Conservation (phyloP, 2,113 vertebrate genomes). For the Canis aureus region DNA sequence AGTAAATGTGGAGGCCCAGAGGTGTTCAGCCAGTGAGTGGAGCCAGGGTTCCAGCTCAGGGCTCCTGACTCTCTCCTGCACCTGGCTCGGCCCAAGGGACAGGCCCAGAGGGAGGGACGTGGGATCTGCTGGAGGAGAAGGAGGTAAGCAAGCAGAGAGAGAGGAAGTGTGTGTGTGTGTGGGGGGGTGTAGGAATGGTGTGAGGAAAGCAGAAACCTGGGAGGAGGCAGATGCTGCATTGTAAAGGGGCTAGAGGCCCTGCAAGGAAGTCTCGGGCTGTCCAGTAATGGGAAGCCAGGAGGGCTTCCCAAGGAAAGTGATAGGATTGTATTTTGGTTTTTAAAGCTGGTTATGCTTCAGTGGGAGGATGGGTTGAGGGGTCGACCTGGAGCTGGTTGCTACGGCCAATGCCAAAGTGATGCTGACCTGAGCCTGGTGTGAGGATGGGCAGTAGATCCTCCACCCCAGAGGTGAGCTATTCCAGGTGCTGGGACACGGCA, state of each 20-base stretch:
- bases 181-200: too few relatives aligned
- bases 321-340: neutral
- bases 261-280: neutral
- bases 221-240: neutral
- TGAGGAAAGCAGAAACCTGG: neutral
- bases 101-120: accelerated
- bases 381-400: neutral
- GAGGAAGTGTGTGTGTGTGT: neutral
- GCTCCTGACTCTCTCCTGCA: neutral
- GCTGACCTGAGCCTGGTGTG: neutral
- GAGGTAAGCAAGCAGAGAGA: neutral
- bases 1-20: too few relatives aligned
- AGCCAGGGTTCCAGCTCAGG: neutral
- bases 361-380: neutral
- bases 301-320: neutral
- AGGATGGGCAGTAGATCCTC: neutral
- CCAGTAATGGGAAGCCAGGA: neutral
- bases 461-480: neutral
- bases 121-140: neutral
- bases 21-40: neutral
- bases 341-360: neutral
- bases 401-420: neutral
- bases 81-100: neutral
- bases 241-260: neutral
- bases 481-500: neutral